Evolutionary conservation across 2,888 invertebrate genomes (phyloP).

Genomic region (Troilus luridus): DNA sequence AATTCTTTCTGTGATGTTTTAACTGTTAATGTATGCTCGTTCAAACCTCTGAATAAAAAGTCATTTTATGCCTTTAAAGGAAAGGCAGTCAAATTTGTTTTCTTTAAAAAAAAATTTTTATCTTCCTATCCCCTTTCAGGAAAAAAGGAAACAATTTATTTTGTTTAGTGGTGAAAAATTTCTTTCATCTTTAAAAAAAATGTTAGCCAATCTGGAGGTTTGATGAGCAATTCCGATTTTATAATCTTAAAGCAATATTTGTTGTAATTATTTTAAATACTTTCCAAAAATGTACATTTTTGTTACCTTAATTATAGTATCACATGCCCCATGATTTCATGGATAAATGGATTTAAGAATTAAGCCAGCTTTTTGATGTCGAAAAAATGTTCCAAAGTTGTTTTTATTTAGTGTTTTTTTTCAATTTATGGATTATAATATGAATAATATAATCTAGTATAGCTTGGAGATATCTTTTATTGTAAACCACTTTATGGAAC

Average conservation of each 20-base stretch:
- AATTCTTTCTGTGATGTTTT: constrained; percentile 29
- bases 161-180: neutral
- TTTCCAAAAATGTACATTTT: constrained; percentile 32
- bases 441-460: constrained; percentile 23
- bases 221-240: constrained; percentile 16
- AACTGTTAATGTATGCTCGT: neutral
- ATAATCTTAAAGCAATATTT: constrained; percentile 40
- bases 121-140: neutral
- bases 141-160: neutral
- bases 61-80: neutral
- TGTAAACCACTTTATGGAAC: neutral
- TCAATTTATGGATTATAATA: constrained; percentile 18
- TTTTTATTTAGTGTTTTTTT: constrained; percentile 25
- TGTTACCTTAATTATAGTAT: constrained; percentile 31
- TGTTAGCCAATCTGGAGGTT: neutral
- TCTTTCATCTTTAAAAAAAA: neutral
- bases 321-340: neutral
- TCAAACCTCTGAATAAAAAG: neutral
- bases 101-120: neutral
- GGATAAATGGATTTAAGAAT: neutral
- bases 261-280: constrained; percentile 13
- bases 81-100: neutral
- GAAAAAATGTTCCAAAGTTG: constrained; percentile 14
- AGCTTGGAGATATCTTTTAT: neutral
- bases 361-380: constrained; percentile 18